Conservation (phyloP, 2,113 vertebrate genomes). For the Istiophorus platypterus region DNA sequence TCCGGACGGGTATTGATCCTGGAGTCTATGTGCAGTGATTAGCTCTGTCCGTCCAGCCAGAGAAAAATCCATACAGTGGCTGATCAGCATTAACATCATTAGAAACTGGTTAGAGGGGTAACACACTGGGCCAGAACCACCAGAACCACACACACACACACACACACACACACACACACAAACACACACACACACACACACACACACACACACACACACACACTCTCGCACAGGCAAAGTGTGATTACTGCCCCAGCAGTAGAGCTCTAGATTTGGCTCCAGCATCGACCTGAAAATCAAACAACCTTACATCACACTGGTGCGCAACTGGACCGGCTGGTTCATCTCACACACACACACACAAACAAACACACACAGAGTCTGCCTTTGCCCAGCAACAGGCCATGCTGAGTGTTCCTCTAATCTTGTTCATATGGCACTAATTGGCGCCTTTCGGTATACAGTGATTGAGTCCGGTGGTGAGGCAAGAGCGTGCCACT, state of each 20-base stretch:
- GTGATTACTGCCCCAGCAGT: slow-evolving; percentile 76
- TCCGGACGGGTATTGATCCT: slow-evolving; percentile 66
- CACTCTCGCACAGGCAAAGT: slow-evolving; percentile 25
- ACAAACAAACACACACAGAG: slow-evolving; percentile 15
- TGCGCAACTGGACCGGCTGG: slow-evolving; percentile 69
- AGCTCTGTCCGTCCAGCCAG: slow-evolving; percentile 63
- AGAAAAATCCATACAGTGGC: slow-evolving; percentile 70
- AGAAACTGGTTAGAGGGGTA: slow-evolving; percentile 64
- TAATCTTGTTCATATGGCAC: slow-evolving; percentile 73
- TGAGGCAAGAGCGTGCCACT: slow-evolving; percentile 65
- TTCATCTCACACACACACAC: slow-evolving; percentile 35
- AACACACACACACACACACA: slow-evolving; percentile 43
- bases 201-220: slow-evolving; percentile 50
- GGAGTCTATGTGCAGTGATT: slow-evolving; percentile 67
- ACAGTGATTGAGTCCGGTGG: slow-evolving; percentile 69
- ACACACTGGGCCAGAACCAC: slow-evolving; percentile 58
- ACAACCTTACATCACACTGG: slow-evolving; percentile 74
- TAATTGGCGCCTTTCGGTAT: slow-evolving; percentile 77
- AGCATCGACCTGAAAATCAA: slow-evolving; percentile 79
- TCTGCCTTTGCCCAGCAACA: slow-evolving; percentile 68
- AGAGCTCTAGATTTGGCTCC: slow-evolving; percentile 77
- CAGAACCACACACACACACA: slow-evolving; percentile 52
- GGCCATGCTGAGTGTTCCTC: slow-evolving; percentile 50
- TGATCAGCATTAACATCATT: slow-evolving; percentile 77
- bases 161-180: slow-evolving; percentile 44